phyloP scores from a whole-genome alignment of 2,113 vertebrate genomes.

The Brachypodius melanocephalos region DNA sequence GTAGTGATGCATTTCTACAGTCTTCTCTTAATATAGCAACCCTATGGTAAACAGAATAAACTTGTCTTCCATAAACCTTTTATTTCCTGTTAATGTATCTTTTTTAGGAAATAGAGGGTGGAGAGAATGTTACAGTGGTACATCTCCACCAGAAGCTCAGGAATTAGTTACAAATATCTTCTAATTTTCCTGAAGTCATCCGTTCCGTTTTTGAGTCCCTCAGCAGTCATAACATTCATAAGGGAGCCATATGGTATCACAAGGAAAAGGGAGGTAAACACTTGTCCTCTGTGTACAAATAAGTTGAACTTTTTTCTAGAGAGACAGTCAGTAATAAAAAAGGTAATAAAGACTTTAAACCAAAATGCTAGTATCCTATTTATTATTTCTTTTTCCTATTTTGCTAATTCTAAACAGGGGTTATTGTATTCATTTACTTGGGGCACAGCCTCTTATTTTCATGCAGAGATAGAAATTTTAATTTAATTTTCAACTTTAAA shows the following conservation, averaged over 20 bases:
- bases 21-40: background rate
- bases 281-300: background rate
- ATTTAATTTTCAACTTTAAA: background rate
- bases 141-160: background rate
- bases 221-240: background rate
- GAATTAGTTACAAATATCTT: background rate
- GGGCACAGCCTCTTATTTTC: background rate
- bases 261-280: background rate
- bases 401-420: background rate
- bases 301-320: background rate
- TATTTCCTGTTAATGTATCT: background rate
- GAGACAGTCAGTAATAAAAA: background rate
- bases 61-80: background rate
- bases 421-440: background rate
- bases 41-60: background rate
- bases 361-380: background rate
- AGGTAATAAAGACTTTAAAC: background rate
- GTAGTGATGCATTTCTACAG: background rate
- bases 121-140: background rate
- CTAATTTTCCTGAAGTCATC: background rate
- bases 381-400: background rate
- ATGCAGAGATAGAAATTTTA: background rate
- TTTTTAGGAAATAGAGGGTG: background rate
- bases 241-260: background rate
- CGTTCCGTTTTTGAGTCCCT: background rate